Percentiles rank a stretch among this genome's conserved stretches.
phyloP scores from a whole-genome alignment of 2,113 vertebrate genomes.

The Morone chrysops region DNA sequence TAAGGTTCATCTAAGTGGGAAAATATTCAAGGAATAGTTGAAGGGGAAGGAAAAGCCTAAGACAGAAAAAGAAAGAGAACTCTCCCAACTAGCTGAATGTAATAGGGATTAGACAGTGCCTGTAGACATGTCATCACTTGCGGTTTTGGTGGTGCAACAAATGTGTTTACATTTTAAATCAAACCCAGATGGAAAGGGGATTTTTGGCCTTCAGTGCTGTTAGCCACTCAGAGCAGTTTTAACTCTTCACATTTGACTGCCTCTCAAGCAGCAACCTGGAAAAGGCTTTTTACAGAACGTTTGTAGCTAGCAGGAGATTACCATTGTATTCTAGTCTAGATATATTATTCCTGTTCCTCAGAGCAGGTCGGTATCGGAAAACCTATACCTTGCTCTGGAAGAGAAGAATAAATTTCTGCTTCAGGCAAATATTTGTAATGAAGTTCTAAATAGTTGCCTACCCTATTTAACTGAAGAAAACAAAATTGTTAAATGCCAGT shows the following conservation, averaged over 20 bases:
- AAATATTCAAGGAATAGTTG: constrained; percentile 3
- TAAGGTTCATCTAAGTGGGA: constrained; percentile 54
- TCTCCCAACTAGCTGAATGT: constrained; percentile 19
- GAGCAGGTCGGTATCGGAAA: background rate
- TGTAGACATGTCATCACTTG: constrained; percentile 60
- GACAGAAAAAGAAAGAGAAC: constrained; percentile 4
- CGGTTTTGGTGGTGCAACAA: constrained; percentile 66
- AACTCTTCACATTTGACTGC: constrained; percentile 64
- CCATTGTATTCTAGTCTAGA: constrained; percentile 24
- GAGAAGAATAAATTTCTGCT: background rate
- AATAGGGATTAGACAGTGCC: constrained; percentile 57
- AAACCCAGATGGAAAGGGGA: constrained; percentile 74
- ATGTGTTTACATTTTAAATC: constrained; percentile 79
- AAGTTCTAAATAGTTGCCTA: background rate
- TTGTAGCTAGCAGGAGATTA: constrained; percentile 42
- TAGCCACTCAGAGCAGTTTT: constrained; percentile 67
- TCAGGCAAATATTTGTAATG: background rate
- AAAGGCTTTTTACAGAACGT: constrained; percentile 48
- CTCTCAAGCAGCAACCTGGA: constrained; percentile 47
- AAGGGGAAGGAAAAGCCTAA: background rate
- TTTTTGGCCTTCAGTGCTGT: constrained; percentile 69
- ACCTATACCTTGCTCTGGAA: background rate
- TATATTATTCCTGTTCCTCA: constrained; percentile 32
- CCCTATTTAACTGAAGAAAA: background rate
- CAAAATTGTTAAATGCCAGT: background rate